These are phyloP conservation scores for Chymomyza procnemis DNA, from an alignment of 2,888 invertebrate species.

Conservation along the genomic window DNA sequence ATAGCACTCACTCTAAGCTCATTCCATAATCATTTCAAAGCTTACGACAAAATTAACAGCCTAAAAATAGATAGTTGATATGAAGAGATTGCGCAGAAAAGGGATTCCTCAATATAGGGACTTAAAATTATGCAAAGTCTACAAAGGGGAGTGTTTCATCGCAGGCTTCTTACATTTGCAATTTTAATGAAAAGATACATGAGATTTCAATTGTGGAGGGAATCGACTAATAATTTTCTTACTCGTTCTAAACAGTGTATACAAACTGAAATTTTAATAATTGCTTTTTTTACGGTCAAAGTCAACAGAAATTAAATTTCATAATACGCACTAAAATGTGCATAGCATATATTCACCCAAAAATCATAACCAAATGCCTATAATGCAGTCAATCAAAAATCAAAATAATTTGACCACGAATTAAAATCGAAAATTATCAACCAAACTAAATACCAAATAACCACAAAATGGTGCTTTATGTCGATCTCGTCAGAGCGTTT, in stretches of 20 bases:
- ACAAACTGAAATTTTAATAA: too few relatives aligned
- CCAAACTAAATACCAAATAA: conserved; percentile 36
- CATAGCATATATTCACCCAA: neutral
- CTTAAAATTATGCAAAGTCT: neutral
- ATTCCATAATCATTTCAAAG: neutral
- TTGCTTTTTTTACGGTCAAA: too few relatives aligned
- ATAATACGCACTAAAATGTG: neutral
- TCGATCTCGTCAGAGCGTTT: conserved; percentile 22
- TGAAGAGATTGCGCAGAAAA: neutral
- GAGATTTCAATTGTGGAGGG: too few relatives aligned
- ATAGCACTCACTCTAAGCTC: neutral
- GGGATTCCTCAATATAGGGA: neutral
- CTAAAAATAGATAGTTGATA: neutral
- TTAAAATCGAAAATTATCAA: conserved; percentile 61
- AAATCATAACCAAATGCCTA: conserved; percentile 10
- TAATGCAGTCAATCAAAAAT: conserved; percentile 56
- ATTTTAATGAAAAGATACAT: too few relatives aligned
- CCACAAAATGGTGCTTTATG: conserved; percentile 33
- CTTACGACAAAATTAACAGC: neutral
- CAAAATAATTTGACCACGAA: conserved; percentile 49
- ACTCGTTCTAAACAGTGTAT: too few relatives aligned
- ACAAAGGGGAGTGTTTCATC: too few relatives aligned
- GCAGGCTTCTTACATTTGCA: too few relatives aligned
- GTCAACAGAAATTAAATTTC: neutral
- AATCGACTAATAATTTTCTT: too few relatives aligned